phyloP scores from a whole-genome alignment of 1,140 invertebrate genomes.

The Orussus abietinus region DNA sequence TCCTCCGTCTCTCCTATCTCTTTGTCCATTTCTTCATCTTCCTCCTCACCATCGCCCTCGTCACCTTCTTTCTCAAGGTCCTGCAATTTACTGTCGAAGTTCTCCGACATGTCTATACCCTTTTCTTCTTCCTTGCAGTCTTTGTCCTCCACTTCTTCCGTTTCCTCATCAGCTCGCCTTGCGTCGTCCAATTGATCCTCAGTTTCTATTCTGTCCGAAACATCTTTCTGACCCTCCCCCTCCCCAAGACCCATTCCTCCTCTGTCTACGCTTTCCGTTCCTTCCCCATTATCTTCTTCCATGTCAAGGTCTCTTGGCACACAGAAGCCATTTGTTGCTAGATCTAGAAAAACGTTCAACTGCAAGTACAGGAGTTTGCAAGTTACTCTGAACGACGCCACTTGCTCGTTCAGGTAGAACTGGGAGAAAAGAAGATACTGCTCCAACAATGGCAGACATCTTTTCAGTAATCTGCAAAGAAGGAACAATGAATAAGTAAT shows the following conservation, averaged over 20 bases:
- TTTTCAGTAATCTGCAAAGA: conserved; percentile 29
- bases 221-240: conserved; percentile 90
- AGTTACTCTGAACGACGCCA: conserved; percentile 70
- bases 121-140: conserved; percentile 90
- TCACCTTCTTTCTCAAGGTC: conserved; percentile 73
- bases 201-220: conserved; percentile 88
- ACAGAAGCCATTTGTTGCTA: conserved; percentile 90
- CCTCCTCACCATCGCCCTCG: conserved; percentile 61
- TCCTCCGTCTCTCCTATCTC: conserved; percentile 93
- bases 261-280: conserved; percentile 43
- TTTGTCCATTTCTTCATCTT: conserved; percentile 79
- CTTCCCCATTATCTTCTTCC: conserved; percentile 63
- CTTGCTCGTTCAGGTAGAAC: conserved; percentile 73
- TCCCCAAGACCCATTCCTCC: conserved; percentile 85
- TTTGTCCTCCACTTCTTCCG: conserved; percentile 67
- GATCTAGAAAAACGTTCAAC: conserved; percentile 78
- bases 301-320: conserved; percentile 75
- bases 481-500: not conserved
- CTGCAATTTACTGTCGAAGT: conserved; percentile 83
- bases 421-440: conserved; percentile 73
- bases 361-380: conserved; percentile 82
- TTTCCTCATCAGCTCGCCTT: conserved; percentile 68
- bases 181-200: conserved; percentile 95
- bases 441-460: conserved; percentile 67
- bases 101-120: conserved; percentile 90